Evolutionary conservation across 2,113 vertebrate species (phyloP).

Genomic region (Paedocypris sp.): DNA sequence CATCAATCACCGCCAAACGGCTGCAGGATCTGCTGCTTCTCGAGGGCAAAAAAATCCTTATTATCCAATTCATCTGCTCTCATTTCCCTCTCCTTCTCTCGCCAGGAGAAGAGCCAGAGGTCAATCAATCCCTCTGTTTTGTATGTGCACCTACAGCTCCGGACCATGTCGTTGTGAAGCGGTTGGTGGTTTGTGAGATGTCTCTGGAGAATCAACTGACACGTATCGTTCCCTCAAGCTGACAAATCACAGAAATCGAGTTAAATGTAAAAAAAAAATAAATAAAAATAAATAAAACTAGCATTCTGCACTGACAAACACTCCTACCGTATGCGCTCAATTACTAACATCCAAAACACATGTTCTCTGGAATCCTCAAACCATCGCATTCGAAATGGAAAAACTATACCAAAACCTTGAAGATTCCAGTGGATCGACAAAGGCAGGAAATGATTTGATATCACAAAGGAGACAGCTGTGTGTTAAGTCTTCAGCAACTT

Average conservation of each 20-base stretch:
- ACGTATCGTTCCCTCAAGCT: neutral
- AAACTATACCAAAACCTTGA: no score
- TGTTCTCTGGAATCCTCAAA: neutral
- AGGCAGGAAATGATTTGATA: no score
- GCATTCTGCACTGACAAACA: neutral
- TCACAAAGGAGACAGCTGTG: no score
- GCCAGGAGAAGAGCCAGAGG: neutral
- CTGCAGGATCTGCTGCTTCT: conserved; percentile 13
- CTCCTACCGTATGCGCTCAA: neutral
- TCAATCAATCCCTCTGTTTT: neutral
- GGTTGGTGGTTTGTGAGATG: neutral
- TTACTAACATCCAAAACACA: neutral
- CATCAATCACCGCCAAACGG: conserved; percentile 39
- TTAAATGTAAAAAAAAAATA: conserved; percentile 8
- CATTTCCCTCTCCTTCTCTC: neutral
- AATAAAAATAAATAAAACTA: conserved; percentile 17
- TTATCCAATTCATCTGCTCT: neutral
- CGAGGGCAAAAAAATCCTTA: conserved; percentile 11
- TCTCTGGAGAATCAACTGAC: neutral
- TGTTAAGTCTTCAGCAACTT: no score
- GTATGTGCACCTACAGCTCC: neutral
- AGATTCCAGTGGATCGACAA: no score
- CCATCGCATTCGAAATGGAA: no score
- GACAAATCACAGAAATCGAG: neutral
- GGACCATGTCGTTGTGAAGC: neutral